Evolutionary conservation across 2,888 invertebrate genomes (phyloP), one percentile per base, ranked within the genome.

Genomic region (Oscheius sp.): DNA sequence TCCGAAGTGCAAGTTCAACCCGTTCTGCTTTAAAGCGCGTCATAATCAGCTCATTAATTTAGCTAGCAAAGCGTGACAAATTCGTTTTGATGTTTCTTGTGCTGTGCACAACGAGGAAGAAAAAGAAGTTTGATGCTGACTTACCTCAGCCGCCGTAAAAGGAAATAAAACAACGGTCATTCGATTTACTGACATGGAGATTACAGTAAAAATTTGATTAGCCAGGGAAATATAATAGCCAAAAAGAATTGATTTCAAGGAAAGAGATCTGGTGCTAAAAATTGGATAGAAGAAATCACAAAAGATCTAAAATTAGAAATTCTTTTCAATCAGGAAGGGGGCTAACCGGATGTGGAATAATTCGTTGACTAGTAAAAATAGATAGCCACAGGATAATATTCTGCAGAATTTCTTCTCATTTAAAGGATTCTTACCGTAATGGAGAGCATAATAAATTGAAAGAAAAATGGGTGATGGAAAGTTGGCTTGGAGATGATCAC

Each of bases 401-500:
- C 58, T 58, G 29, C 9, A 27, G 35, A 35, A 35, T 3, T 3
- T 6, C 5, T 6, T 3, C 9, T 35, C 35, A 21, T 21, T 49
- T 49, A 49, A 13, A 49, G 6, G 7, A 9, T 18, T 49, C 58
- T 27, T 29, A 58, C 58, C 2, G 58, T 29, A 13, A 58, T 27
- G 7, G 58, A 58, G 6, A 58, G 58, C 13, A 58, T 7, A n/a
- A 58, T n/a, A 29, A 58, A 58, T 27, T 58, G 58, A 13, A 27
- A 58, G 58, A 58, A 58, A 0, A 58, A 58, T 3, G 58, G 58
- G 27, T 58, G 58, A 25, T 58, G 58, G n/a, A 58, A 58, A 27
- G 27, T n/a, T 2, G 27, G 13, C 12, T n/a, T 25, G 3, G n/a
- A 6, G 2, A 58, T 58, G 1, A 58, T 58, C 1, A 58, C n/a